These are phyloP conservation scores for Aegithalos caudatus DNA, from an alignment of 2,113 vertebrate species.

Conservation along the genomic window DNA sequence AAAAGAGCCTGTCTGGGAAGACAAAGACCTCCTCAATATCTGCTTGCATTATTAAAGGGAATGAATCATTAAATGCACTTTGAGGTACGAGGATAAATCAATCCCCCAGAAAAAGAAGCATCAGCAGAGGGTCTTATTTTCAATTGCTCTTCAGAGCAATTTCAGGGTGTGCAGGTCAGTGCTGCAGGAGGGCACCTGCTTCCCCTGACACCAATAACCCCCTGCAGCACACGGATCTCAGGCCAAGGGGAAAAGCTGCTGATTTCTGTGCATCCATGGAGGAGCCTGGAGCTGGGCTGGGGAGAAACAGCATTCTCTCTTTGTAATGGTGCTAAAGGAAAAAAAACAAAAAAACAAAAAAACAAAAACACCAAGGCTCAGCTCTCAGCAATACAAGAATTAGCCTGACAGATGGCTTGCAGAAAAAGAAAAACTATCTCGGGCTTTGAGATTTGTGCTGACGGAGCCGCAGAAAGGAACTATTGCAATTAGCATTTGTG, in stretches of 20 bases:
- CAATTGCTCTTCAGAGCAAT: background rate
- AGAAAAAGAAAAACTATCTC: constrained; percentile 25
- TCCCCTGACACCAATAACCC: background rate
- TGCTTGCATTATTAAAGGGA: constrained; percentile 29
- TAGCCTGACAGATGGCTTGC: constrained; percentile 60
- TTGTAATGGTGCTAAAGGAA: background rate
- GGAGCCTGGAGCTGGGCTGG: background rate
- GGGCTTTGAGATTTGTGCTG: constrained; percentile 55
- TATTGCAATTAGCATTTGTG: constrained; percentile 27
- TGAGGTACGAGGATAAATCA: background rate
- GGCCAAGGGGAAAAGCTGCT: background rate
- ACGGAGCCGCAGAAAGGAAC: constrained; percentile 1
- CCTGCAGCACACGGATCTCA: rapidly evolving
- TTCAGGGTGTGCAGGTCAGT: background rate
- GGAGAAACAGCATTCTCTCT: background rate
- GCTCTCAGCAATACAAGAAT: background rate
- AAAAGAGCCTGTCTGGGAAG: background rate
- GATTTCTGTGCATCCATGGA: background rate
- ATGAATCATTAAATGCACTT: constrained; percentile 22
- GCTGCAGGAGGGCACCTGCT: background rate
- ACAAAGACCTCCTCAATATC: constrained; percentile 5
- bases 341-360: background rate
- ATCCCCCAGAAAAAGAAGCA: background rate
- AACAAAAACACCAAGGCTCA: background rate
- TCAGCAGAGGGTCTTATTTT: background rate